A percentile compares a stretch with the other conserved stretches of the same genome.
Evolutionary conservation across 2,113 vertebrate genomes (phyloP).

Genomic region (Piaya cayana): DNA sequence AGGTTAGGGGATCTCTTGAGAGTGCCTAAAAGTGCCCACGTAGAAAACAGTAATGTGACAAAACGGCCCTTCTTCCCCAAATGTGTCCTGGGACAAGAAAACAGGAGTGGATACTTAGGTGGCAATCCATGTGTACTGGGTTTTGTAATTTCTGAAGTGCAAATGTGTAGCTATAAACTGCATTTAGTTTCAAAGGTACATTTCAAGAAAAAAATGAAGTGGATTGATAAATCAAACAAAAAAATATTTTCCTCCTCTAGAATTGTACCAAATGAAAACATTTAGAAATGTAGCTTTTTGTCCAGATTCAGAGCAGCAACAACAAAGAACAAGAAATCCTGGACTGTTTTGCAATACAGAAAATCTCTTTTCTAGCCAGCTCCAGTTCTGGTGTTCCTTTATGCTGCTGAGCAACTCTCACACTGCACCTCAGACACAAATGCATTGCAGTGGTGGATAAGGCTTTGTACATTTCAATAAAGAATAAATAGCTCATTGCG

Average conservation of each 20-base stretch:
- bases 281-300: not conserved
- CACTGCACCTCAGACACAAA: not conserved
- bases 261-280: not conserved
- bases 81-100: not conserved
- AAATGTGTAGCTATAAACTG: not conserved
- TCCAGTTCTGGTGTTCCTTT: not conserved
- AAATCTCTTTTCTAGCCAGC: slow-evolving; percentile 10
- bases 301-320: not conserved
- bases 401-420: not conserved
- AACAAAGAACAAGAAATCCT: not conserved
- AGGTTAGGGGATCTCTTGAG: not conserved
- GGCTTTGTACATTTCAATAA: not conserved
- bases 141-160: not conserved
- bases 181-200: not conserved
- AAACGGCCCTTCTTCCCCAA: not conserved
- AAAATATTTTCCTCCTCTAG: not conserved
- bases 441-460: not conserved
- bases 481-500: not conserved
- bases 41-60: not conserved
- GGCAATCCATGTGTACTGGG: not conserved
- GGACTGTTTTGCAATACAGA: not conserved
- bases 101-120: not conserved
- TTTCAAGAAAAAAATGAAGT: not conserved
- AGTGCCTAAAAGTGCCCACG: not conserved
- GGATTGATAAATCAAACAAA: not conserved